Evolutionary conservation across 53 echinoderm and acorn worm species (phyloP).

Genomic region (Patiria pectinifera): DNA sequence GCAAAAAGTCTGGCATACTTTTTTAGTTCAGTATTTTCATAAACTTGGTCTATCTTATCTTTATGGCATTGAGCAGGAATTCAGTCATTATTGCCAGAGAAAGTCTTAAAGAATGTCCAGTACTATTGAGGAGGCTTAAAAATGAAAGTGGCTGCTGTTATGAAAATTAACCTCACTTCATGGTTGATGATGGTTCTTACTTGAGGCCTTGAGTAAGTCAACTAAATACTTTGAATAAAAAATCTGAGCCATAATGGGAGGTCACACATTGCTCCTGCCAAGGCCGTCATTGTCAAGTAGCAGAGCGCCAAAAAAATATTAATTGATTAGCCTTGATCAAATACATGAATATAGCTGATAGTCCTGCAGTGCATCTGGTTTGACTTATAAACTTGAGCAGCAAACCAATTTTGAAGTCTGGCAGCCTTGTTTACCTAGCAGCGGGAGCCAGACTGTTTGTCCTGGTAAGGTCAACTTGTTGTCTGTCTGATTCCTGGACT

Average conservation of each 20-base stretch:
- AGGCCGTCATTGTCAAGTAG: not conserved
- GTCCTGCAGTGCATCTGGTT: not conserved
- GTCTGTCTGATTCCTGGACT: slow-evolving; percentile 48
- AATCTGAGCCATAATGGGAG: slow-evolving; percentile 6
- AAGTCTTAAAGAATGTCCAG: too few relatives aligned
- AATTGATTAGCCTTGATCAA: slow-evolving; percentile 27
- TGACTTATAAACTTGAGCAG: not conserved
- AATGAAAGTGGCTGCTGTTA: too few relatives aligned
- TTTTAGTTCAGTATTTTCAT: too few relatives aligned
- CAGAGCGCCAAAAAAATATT: not conserved
- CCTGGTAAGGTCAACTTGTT: slow-evolving; percentile 46
- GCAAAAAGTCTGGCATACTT: too few relatives aligned
- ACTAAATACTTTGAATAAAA: not conserved
- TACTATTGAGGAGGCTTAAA: too few relatives aligned
- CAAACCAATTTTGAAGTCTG: not conserved
- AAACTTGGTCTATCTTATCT: too few relatives aligned
- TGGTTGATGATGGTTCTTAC: not conserved
- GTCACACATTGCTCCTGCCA: not conserved
- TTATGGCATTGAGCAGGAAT: too few relatives aligned
- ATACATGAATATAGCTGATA: not conserved
- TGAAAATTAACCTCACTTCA: not conserved
- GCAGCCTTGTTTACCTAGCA: slow-evolving; percentile 6
- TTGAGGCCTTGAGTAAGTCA: not conserved
- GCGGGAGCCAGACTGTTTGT: slow-evolving; percentile 45
- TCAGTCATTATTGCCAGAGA: too few relatives aligned